Evolutionary conservation across 2,888 invertebrate species (phyloP).

Genomic region (Eurytoma adleriae): DNA sequence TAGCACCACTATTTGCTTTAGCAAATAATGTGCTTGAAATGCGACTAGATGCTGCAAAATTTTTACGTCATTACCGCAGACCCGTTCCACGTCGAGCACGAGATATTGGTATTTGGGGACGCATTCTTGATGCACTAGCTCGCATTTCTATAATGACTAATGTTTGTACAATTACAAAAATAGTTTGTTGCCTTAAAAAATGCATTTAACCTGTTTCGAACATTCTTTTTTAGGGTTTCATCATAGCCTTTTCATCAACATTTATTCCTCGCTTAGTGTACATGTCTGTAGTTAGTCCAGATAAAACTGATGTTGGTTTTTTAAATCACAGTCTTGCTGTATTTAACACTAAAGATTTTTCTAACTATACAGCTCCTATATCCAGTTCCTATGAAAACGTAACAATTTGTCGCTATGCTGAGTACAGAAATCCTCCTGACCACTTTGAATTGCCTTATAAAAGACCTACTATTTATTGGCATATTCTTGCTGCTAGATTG

Average conservation of each 20-base stretch:
- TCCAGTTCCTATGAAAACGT: conserved; percentile 69
- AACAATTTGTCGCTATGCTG: conserved; percentile 82
- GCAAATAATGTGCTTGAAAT: conserved; percentile 91
- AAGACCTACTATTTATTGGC: conserved; percentile 90
- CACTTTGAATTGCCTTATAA: conserved; percentile 79
- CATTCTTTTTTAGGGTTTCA: conserved; percentile 80
- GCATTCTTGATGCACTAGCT: conserved; percentile 85
- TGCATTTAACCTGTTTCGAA: neutral
- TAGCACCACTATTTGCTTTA: conserved; percentile 89
- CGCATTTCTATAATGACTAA: conserved; percentile 87
- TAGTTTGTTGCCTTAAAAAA: neutral
- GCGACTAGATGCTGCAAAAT: conserved; percentile 89
- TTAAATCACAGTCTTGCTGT: conserved; percentile 80
- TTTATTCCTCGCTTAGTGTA: conserved; percentile 89
- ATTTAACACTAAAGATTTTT: conserved; percentile 82
- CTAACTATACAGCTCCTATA: conserved; percentile 70
- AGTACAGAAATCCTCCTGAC: conserved; percentile 86
- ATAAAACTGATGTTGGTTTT: conserved; percentile 78
- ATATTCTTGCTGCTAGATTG: conserved; percentile 91
- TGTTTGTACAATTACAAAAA: conserved; percentile 77
- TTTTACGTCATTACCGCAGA: conserved; percentile 84
- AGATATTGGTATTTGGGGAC: conserved; percentile 89
- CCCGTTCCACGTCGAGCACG: conserved; percentile 86
- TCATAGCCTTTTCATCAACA: conserved; percentile 91
- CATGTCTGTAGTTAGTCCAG: conserved; percentile 76